Evolutionary conservation across 1,140 invertebrate genomes (phyloP), one percentile per base, ranked within the genome.

Genomic region (Propsilocerus akamusi): DNA sequence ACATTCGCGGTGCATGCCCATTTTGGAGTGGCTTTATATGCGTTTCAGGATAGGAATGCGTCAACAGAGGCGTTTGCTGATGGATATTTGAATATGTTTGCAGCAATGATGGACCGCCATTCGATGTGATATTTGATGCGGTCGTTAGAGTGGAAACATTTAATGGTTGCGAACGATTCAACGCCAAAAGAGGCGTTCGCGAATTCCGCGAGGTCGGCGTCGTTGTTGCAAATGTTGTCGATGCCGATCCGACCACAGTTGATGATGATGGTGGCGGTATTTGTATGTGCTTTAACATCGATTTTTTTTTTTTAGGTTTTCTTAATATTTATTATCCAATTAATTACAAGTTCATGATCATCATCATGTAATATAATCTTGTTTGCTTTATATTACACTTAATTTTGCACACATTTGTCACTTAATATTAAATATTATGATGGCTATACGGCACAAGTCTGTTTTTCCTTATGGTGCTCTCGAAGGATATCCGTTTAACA

Each of bases 71-170:
- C 0, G 58, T 55, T 12, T 57, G 52, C 8, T 24, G 41, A 26
- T 46, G 49, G 25, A 17, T 56, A 56, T 51, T 61, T 63, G 25
- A 63, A 61, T 6, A 63, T 53, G 26, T 63, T 48, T 41, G 51
- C 25, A 50, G 34, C n/a, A 56, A 30, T 17, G 58, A 51, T 26
- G 53, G 48, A 5, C 55, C 55, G 10, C 59, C 58, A 49, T 58
- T 61, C 12, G 58, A 55, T 34, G 57, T 55, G 10, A 57, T 53
- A 37, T 54, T 52, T n/a, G 55, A 53, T 34, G 59, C 56, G 8
- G 68, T 69, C 49, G 68, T 74, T 23, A 83, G 63, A 3, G 79
- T 78, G 25, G 79, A 80, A 17, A 83, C 72, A 63, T 83, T 83
- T 30, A 83, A 68, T 4, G 75, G 72, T 50, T 77, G 72, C 49